Base-by-base conservation (phyloP, 2,797 vertebrate species). In the Kryptolebias ocellatus region DNA sequence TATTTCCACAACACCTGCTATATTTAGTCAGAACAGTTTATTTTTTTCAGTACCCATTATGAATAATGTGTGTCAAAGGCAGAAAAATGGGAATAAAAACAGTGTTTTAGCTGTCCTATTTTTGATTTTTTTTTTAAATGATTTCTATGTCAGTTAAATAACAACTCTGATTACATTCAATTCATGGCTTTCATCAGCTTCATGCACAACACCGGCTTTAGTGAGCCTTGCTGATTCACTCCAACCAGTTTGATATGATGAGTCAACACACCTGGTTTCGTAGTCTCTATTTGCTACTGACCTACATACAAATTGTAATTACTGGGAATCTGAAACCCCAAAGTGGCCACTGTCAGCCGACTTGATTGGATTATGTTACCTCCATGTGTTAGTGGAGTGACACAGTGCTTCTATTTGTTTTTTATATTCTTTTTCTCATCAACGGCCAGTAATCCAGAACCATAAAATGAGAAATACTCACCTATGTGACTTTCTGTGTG, bases 301-400 rank as follows among this genome's bases (percentile, higher is more conserved):
- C 83, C 85, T 60, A 80, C 42, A 78, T 82, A 39, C 50, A 74
- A 66, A 74, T 6, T 7, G 44, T 47, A n/a, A 47, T 65, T 54
- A 72, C 67, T 53, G 51, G 39, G 53, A 29, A 45, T 57, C 29
- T 45, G 15, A 31, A 5, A 50, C 53, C 18, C n/a, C 31, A 69
- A 66, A 45, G 18, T 56, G 57, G 54, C 60, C 60, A 27, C n/a
- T 5, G 17, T 53, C 5, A 3, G 37, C 49, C 55, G 55, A 53
- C 44, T 67, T 16, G 53, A 10, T 46, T 44, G 11, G 59, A 29
- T 39, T 31, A 31, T 6, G 31, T 57, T 50, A 50, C 24, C 20
- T 24, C 20, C 3, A 20, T 17, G 15, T 18, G 58, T 55, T 15
- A 39, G 34, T 4, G 10, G 12, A 57, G 3, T 27, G 49, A 59